Evolutionary conservation across 2,797 vertebrate genomes (phyloP).

Genomic region (Anguilla anguilla): DNA sequence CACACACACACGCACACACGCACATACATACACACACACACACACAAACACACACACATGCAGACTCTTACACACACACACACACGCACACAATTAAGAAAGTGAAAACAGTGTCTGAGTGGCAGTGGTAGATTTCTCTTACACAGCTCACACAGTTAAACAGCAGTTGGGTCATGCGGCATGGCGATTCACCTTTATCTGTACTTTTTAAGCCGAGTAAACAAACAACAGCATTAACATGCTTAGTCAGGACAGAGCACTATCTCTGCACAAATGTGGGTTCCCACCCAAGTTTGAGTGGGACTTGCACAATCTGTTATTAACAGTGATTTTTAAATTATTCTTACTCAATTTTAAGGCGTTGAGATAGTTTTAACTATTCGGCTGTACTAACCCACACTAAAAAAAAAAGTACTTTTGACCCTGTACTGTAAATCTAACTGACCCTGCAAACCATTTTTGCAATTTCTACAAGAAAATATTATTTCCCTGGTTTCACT

Average conservation of each 20-base stretch:
- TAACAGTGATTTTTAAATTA: not conserved
- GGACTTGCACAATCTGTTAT: not conserved
- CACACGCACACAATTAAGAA: not conserved
- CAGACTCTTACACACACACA: not conserved
- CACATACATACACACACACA: not conserved
- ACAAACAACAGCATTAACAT: not conserved
- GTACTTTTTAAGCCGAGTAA: not conserved
- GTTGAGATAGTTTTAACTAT: not conserved
- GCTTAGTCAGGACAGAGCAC: not conserved
- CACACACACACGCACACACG: not conserved
- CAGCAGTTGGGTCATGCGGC: not conserved
- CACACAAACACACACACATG: slow-evolving; percentile 5
- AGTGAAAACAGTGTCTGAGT: not conserved
- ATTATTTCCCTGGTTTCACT: too few species aligned
- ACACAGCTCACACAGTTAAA: not conserved
- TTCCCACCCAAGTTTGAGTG: not conserved
- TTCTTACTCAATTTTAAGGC: not conserved
- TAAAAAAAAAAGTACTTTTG: too few species aligned
- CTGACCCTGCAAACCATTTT: too few species aligned
- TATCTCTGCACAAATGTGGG: not conserved
- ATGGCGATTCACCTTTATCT: not conserved
- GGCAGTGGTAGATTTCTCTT: not conserved
- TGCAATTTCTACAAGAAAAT: too few species aligned
- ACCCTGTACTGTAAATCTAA: too few species aligned
- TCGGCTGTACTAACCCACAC: too few species aligned